A percentile compares a stretch with the other conserved stretches of the same genome.
Conservation (phyloP, 2,113 vertebrate species). For the Atlantisia rogersi region DNA sequence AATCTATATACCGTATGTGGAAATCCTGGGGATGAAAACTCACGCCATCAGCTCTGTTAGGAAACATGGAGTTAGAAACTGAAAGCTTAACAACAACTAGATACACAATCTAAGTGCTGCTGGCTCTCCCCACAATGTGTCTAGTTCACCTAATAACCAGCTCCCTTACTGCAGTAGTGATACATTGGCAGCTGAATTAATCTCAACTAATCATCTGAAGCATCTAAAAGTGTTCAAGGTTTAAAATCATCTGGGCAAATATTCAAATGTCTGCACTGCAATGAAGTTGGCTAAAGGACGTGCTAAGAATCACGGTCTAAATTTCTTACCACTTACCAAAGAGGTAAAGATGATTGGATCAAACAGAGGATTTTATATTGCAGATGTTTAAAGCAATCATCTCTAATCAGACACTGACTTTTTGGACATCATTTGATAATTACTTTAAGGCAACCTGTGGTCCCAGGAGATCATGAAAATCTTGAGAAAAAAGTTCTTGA, state of each 20-base stretch:
- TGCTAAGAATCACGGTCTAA: not conserved
- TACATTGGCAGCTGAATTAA: not conserved
- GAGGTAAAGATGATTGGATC: not conserved
- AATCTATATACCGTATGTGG: not conserved
- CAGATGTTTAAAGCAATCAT: not conserved
- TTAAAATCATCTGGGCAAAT: not conserved
- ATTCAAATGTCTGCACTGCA: not conserved
- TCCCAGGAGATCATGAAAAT: not conserved
- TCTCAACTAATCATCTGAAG: not conserved
- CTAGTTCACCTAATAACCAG: not conserved
- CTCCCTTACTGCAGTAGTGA: not conserved
- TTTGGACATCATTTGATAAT: not conserved
- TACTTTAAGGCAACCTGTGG: not conserved
- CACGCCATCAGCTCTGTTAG: not conserved
- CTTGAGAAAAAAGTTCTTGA: not conserved
- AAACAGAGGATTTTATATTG: not conserved
- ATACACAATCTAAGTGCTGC: not conserved
- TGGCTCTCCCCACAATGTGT: not conserved
- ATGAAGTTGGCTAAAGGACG: not conserved
- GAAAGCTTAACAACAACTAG: not conserved
- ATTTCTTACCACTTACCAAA: not conserved
- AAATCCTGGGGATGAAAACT: not conserved
- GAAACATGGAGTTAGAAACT: not conserved
- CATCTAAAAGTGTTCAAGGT: not conserved
- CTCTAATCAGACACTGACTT: not conserved